Conservation (phyloP, 2,888 invertebrate species). For the Nysson spinosus region DNA sequence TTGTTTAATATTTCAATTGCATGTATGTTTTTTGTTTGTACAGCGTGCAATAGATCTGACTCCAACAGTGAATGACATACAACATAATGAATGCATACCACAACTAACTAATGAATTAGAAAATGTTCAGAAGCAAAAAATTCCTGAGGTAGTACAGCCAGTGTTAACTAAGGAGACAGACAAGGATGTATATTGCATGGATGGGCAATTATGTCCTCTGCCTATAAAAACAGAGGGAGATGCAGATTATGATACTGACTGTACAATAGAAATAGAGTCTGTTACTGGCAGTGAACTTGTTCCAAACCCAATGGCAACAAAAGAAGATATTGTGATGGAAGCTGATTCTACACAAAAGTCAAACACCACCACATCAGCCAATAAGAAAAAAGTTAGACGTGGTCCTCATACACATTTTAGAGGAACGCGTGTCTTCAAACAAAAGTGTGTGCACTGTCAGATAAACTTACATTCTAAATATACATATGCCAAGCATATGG, state of each 20-base stretch:
- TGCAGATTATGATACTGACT: slow-evolving; percentile 65
- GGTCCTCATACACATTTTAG: slow-evolving; percentile 70
- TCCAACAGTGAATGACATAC: background rate
- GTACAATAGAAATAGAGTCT: slow-evolving; percentile 64
- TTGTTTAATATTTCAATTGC: background rate
- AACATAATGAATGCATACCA: background rate
- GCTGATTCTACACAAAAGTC: slow-evolving; percentile 69
- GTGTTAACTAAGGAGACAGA: slow-evolving; percentile 4
- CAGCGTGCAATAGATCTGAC: slow-evolving; percentile 17
- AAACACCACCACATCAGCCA: slow-evolving; percentile 18
- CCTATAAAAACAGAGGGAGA: slow-evolving; percentile 79
- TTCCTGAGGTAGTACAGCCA: background rate
- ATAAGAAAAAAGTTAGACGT: slow-evolving; percentile 63
- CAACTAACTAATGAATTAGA: slow-evolving; percentile 10
- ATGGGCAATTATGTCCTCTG: too few species aligned
- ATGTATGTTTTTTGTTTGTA: background rate
- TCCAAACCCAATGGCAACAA: slow-evolving; percentile 65
- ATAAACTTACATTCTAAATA: slow-evolving; percentile 72
- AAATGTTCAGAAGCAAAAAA: slow-evolving; percentile 3
- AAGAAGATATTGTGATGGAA: slow-evolving; percentile 66
- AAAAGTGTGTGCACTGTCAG: slow-evolving; percentile 70
- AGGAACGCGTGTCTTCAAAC: slow-evolving; percentile 65
- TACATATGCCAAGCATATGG: slow-evolving; percentile 70
- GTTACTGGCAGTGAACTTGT: slow-evolving; percentile 61
- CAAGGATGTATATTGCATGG: too few species aligned